Percentiles rank a stretch among this genome's conserved stretches.
These are phyloP conservation scores for Athene cunicularia DNA, from an alignment of 2,113 vertebrate species.

Conservation along the genomic window DNA sequence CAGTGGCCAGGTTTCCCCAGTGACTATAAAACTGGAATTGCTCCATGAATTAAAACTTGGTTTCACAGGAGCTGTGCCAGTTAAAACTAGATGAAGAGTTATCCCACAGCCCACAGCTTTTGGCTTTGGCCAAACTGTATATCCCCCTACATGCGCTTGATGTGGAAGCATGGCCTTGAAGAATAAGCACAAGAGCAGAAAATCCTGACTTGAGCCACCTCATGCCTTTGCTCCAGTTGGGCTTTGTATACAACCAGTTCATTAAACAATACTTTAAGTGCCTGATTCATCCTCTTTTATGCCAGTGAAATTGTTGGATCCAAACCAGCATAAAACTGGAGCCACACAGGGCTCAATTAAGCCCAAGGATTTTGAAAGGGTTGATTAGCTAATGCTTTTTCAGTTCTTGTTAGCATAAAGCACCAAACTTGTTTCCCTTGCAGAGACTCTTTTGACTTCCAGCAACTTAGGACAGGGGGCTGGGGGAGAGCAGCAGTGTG, in stretches of 20 bases:
- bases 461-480: background rate
- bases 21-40: background rate
- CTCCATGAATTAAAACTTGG: background rate
- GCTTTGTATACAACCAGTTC: background rate
- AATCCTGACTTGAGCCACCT: background rate
- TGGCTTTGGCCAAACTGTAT: background rate
- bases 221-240: background rate
- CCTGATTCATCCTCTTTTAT: conserved; percentile 6
- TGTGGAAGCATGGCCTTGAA: background rate
- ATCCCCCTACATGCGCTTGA: background rate
- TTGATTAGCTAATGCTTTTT: conserved; percentile 22
- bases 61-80: background rate
- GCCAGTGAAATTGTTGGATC: background rate
- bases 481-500: background rate
- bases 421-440: background rate
- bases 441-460: background rate
- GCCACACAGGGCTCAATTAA: background rate
- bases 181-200: conserved; percentile 9
- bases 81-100: background rate
- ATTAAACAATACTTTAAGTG: conserved; percentile 23
- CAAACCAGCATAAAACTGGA: conserved; percentile 8
- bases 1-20: background rate
- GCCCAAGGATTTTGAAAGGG: conserved; percentile 2
- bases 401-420: background rate
- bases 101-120: background rate